These are phyloP conservation scores for Coleophora deauratella DNA, from an alignment of 2,888 invertebrate genomes.

Conservation along the genomic window DNA sequence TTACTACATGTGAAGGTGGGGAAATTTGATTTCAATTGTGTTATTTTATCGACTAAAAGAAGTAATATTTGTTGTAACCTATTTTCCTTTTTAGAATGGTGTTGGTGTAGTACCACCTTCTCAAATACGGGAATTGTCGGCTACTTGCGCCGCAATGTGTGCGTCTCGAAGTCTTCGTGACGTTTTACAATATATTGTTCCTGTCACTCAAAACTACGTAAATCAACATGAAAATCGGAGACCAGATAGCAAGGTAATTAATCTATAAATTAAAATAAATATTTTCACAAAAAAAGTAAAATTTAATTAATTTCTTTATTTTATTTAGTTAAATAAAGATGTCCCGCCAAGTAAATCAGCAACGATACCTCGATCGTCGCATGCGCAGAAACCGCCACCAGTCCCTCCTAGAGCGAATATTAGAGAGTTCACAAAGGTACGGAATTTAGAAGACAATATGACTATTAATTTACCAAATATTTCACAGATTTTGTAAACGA, in stretches of 20 bases:
- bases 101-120: conserved; percentile 39
- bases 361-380: conserved; percentile 50
- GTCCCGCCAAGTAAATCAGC: conserved; percentile 50
- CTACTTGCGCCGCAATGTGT: conserved; percentile 90
- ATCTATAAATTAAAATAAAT: background rate
- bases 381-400: conserved; percentile 52
- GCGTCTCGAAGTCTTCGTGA: conserved; percentile 64
- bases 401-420: conserved; percentile 50
- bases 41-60: background rate
- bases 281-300: background rate
- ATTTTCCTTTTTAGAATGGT: conserved; percentile 35
- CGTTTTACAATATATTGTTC: conserved; percentile 55
- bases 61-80: too few species aligned
- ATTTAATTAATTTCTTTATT: conserved; percentile 4
- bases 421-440: conserved; percentile 39
- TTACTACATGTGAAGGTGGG: conserved; percentile 79
- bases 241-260: conserved; percentile 40
- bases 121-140: conserved; percentile 55
- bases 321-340: conserved; percentile 36
- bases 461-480: too few species aligned
- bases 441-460: background rate
- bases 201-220: conserved; percentile 43
- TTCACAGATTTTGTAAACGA: too few species aligned
- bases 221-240: conserved; percentile 29
- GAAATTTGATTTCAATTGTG: conserved; percentile 1